Conservation (phyloP, 1,140 invertebrate genomes). For the Ectropis grisescens region DNA sequence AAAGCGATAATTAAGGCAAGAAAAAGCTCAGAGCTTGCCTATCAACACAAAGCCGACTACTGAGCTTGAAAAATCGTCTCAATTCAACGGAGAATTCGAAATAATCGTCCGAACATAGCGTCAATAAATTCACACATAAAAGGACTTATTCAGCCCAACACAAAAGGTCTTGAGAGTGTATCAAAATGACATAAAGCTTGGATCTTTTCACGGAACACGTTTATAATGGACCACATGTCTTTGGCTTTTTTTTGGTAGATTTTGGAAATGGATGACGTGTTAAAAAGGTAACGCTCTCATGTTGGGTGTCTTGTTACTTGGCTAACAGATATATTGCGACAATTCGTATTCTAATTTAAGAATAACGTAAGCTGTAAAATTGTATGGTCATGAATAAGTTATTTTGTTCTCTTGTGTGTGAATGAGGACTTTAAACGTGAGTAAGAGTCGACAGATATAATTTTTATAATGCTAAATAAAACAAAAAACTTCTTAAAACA, state of each 20-base stretch:
- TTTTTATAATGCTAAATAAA: no score
- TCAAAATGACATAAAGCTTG: constrained; percentile 66
- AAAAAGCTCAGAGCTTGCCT: no score
- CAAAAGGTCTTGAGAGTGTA: constrained; percentile 53
- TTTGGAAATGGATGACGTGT: constrained; percentile 63
- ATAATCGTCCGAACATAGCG: no score
- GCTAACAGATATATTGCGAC: constrained; percentile 35
- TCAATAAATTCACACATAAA: constrained; percentile 43
- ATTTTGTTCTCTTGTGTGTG: no score
- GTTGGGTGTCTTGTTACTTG: constrained; percentile 28
- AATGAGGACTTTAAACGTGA: no score
- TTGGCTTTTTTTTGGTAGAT: constrained; percentile 34
- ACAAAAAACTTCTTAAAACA: no score
- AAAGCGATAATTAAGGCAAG: no score
- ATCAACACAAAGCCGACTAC: constrained; percentile 60
- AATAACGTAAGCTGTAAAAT: no score
- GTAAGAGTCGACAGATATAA: no score
- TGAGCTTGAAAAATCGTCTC: constrained; percentile 64
- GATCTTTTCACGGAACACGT: constrained; percentile 52
- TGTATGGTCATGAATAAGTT: no score
- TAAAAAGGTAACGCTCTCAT: constrained; percentile 48
- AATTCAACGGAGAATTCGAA: constrained; percentile 52
- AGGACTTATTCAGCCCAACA: constrained; percentile 35
- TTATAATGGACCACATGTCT: constrained; percentile 55
- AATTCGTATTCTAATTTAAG: constrained; percentile 6